A percentile compares a stretch with the other conserved stretches of the same genome.
phyloP scores from a whole-genome alignment of 2,888 invertebrate genomes.

The Deilephila elpenor region DNA sequence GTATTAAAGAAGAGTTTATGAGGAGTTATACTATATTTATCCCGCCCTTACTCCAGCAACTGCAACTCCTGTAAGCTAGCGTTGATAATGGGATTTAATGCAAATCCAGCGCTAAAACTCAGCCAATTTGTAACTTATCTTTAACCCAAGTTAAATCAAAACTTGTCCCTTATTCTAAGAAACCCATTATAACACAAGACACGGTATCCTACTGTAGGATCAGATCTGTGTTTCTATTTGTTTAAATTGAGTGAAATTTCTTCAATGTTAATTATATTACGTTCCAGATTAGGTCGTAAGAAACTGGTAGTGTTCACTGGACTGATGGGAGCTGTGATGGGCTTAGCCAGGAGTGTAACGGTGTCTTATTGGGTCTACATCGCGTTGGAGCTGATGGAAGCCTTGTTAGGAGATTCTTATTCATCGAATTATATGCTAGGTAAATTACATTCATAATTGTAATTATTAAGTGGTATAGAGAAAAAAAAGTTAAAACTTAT shows the following conservation, averaged over 20 bases:
- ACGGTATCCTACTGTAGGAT: too few species aligned
- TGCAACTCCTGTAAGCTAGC: too few species aligned
- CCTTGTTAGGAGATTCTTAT: conserved; percentile 53
- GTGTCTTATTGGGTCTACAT: conserved; percentile 50
- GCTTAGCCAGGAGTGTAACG: conserved; percentile 47
- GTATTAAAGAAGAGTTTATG: too few species aligned
- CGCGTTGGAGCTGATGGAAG: conserved; percentile 50
- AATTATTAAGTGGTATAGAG: not conserved
- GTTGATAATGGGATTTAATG: too few species aligned
- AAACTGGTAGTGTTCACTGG: conserved; percentile 48
- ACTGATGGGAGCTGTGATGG: conserved; percentile 46
- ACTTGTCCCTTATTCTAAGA: too few species aligned
- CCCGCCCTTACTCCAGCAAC: too few species aligned
- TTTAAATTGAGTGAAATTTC: not conserved
- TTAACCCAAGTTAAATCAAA: too few species aligned
- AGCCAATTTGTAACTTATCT: too few species aligned
- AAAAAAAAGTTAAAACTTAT: too few species aligned
- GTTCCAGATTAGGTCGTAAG: conserved; percentile 52
- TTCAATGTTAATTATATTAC: not conserved
- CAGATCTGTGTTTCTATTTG: not conserved
- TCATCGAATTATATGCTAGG: conserved; percentile 54
- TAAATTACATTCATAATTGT: conserved; percentile 29
- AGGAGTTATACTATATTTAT: too few species aligned
- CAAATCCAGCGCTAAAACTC: too few species aligned
- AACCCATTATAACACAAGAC: too few species aligned